These are phyloP conservation scores for Chelmon rostratus DNA, from an alignment of 2,797 vertebrate genomes.

Conservation along the genomic window DNA sequence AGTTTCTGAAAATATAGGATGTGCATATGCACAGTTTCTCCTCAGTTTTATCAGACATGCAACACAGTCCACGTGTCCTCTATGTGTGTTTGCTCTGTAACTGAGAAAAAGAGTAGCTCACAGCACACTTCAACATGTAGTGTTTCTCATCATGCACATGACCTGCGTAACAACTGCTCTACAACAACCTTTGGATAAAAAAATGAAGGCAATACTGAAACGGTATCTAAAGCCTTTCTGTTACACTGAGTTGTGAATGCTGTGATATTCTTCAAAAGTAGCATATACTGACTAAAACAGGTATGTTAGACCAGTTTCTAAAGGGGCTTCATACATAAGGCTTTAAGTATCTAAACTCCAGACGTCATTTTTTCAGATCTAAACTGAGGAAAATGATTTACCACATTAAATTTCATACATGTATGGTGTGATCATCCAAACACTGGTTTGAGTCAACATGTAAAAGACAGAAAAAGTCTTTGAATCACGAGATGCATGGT, in stretches of 20 bases:
- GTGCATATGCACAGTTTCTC: constrained; percentile 30
- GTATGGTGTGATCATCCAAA: constrained; percentile 24
- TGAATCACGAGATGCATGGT: constrained; percentile 17
- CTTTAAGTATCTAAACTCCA: constrained; percentile 27
- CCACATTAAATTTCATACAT: constrained; percentile 26
- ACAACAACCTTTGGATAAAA: constrained; percentile 39
- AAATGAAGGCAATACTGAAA: constrained; percentile 70
- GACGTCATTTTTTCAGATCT: constrained; percentile 28
- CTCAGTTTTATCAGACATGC: constrained; percentile 40
- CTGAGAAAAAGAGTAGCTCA: constrained; percentile 35
- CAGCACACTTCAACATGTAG: constrained; percentile 23
- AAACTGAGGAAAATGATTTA: constrained; percentile 21
- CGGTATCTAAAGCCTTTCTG: constrained; percentile 46
- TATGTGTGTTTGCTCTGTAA: constrained; percentile 35
- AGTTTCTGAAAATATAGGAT: constrained; percentile 31
- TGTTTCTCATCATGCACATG: constrained; percentile 31
- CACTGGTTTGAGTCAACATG: constrained; percentile 15
- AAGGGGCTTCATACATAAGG: constrained; percentile 25
- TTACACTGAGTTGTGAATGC: constrained; percentile 35
- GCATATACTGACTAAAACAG: constrained; percentile 34
- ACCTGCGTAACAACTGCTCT: constrained; percentile 28
- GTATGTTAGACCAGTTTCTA: constrained; percentile 6
- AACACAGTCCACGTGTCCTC: constrained; percentile 16
- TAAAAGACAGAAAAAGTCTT: constrained; percentile 1
- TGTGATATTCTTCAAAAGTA: constrained; percentile 28